phyloP scores from a whole-genome alignment of 2,888 invertebrate species.

The Spodoptera littoralis region DNA sequence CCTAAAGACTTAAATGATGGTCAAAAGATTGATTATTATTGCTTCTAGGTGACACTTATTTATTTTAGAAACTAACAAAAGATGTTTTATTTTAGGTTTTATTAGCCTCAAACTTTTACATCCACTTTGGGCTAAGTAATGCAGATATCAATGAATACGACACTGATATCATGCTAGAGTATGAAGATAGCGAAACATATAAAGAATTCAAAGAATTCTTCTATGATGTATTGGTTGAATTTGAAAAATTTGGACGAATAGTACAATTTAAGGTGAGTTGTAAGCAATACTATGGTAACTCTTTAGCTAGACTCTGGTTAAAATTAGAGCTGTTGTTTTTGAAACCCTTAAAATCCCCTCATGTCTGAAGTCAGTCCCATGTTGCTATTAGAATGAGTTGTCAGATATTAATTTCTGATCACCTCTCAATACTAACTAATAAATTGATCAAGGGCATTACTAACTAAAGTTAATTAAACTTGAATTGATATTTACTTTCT shows the following conservation, averaged over 20 bases:
- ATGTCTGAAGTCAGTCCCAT: no score
- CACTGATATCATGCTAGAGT: conserved; percentile 94
- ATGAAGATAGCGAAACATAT: conserved; percentile 94
- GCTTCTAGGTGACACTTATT: not conserved
- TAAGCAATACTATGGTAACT: not conserved
- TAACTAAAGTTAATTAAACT: no score
- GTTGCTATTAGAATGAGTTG: no score
- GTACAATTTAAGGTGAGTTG: conserved; percentile 90
- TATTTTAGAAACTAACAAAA: conserved; percentile 3
- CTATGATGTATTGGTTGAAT: conserved; percentile 94
- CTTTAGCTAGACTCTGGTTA: no score
- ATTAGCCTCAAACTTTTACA: conserved; percentile 94
- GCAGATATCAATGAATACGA: conserved; percentile 93
- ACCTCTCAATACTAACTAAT: no score
- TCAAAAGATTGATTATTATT: not conserved
- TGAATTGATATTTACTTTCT: no score
- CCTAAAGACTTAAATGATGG: no score
- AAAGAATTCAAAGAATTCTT: conserved; percentile 95
- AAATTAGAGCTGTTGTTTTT: no score
- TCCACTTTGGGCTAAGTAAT: conserved; percentile 94
- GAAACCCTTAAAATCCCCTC: no score
- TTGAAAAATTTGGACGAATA: conserved; percentile 92
- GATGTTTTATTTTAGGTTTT: conserved; percentile 83
- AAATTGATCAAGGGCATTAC: no score
- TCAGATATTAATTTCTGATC: no score